Conservation (phyloP, 1,140 invertebrate species). For the Caenorhabditis briggsae region DNA sequence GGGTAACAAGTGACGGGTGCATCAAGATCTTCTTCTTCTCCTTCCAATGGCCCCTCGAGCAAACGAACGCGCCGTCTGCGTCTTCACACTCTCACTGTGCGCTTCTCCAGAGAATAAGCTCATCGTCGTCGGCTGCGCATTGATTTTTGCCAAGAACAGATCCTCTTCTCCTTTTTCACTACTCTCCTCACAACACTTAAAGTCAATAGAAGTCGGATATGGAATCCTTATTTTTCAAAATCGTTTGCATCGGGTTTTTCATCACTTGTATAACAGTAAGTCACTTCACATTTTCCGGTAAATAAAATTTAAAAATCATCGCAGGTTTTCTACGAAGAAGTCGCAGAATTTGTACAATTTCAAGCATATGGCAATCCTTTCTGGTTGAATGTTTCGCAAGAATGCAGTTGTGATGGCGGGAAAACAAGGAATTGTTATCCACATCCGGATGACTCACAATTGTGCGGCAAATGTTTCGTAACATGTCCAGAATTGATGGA, state of each 20-base stretch:
- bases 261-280: slow-evolving; percentile 31
- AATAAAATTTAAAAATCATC: not conserved
- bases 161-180: not conserved
- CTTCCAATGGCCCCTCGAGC: not conserved
- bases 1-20: slow-evolving; percentile 6
- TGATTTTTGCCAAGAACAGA: slow-evolving; percentile 37
- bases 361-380: slow-evolving; percentile 38
- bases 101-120: slow-evolving; percentile 29
- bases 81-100: not conserved
- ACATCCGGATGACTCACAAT: slow-evolving; percentile 11
- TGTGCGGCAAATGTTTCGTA: slow-evolving; percentile 39
- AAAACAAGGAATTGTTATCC: slow-evolving; percentile 53
- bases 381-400: slow-evolving; percentile 52
- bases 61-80: slow-evolving; percentile 3
- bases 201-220: not conserved
- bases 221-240: slow-evolving; percentile 26
- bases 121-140: slow-evolving; percentile 47
- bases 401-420: slow-evolving; percentile 30
- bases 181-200: not conserved
- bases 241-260: slow-evolving; percentile 23
- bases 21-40: slow-evolving; percentile 23
- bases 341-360: slow-evolving; percentile 36
- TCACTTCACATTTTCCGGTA: not conserved
- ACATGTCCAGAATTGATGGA: not conserved
- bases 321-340: slow-evolving; percentile 56